phyloP scores from a whole-genome alignment of 2,113 vertebrate genomes.

The Anhinga rufa region DNA sequence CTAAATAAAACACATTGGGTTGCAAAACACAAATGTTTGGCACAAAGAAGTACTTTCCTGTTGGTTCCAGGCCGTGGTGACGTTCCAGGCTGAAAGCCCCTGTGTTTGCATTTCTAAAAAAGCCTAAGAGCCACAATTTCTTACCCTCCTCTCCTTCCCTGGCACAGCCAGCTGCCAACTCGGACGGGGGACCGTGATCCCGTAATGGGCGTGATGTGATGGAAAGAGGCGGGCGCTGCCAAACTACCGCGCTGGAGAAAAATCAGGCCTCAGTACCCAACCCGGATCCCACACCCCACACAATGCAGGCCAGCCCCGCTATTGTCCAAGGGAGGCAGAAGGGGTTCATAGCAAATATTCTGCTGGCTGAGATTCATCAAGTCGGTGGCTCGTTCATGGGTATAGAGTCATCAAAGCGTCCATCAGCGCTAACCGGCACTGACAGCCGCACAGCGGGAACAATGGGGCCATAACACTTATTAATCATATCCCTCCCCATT shows the following conservation, averaged over 20 bases:
- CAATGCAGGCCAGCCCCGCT: background rate
- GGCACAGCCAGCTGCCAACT: background rate
- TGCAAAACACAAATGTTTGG: background rate
- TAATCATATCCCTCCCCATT: conserved; percentile 18
- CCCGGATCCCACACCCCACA: background rate
- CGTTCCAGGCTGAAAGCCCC: background rate
- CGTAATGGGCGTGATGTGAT: fast-evolving
- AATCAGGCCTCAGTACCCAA: background rate
- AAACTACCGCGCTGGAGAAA: background rate
- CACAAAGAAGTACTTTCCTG: background rate
- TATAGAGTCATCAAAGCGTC: background rate
- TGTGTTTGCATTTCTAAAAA: background rate
- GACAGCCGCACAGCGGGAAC: background rate
- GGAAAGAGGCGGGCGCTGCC: background rate
- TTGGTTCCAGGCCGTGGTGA: background rate
- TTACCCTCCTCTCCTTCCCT: background rate
- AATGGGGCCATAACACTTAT: conserved; percentile 17
- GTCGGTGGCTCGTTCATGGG: background rate
- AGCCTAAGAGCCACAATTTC: background rate
- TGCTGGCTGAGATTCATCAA: background rate
- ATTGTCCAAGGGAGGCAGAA: background rate
- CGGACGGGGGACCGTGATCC: background rate
- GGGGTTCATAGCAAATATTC: background rate
- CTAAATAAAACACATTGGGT: background rate
- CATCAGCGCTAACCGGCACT: background rate